Evolutionary conservation across 2,797 vertebrate species (phyloP).

Genomic region (Spheniscus humboldti): DNA sequence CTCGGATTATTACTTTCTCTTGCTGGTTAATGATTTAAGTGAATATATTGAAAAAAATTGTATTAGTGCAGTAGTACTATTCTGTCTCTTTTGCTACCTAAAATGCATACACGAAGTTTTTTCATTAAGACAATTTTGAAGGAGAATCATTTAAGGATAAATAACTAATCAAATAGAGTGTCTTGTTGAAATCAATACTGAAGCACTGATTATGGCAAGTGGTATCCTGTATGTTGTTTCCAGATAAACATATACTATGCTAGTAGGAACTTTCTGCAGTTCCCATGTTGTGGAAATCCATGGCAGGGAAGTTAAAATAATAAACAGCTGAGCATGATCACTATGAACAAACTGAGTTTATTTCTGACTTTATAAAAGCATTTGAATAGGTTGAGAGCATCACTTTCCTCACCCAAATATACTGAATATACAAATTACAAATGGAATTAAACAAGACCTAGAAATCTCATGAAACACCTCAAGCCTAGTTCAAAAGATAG

Average conservation of each 20-base stretch:
- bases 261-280: background rate
- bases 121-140: background rate
- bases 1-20: background rate
- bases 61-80: background rate
- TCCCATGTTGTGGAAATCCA: background rate
- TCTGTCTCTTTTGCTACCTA: background rate
- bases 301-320: background rate
- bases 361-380: background rate
- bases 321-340: background rate
- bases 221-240: background rate
- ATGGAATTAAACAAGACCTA: background rate
- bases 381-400: background rate
- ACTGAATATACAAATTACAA: background rate
- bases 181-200: background rate
- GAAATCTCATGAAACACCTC: background rate
- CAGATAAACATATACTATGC: background rate
- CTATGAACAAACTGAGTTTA: background rate
- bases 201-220: background rate
- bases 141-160: background rate
- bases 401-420: background rate
- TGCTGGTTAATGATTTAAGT: background rate
- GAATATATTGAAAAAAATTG: background rate
- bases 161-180: background rate
- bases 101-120: background rate
- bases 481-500: background rate